Evolutionary conservation across 2,113 vertebrate genomes (phyloP).

Genomic region (Parus major): DNA sequence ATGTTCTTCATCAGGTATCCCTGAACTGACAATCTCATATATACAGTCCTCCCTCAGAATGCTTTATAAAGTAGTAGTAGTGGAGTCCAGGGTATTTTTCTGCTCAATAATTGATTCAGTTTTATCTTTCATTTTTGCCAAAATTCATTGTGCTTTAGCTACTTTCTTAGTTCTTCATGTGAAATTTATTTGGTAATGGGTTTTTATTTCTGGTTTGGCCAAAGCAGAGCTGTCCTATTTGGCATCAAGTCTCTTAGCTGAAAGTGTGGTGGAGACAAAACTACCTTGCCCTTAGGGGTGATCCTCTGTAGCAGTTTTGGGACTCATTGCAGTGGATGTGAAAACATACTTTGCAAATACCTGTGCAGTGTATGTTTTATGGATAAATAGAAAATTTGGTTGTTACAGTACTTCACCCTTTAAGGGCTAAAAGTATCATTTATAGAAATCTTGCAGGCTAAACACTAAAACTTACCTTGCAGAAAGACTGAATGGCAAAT

Average conservation of each 20-base stretch:
- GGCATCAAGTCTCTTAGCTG: not conserved
- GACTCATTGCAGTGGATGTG: not conserved
- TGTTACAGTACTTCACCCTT: not conserved
- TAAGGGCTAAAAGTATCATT: not conserved
- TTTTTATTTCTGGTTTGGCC: not conserved
- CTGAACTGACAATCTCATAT: not conserved
- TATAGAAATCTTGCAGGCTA: not conserved
- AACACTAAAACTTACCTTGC: not conserved
- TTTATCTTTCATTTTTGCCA: not conserved
- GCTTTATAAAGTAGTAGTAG: not conserved
- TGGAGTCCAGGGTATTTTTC: not conserved
- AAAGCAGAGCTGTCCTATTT: not conserved
- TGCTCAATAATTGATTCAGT: not conserved
- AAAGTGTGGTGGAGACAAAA: not conserved
- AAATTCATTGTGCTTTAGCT: not conserved
- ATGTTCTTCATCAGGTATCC: conserved; percentile 85
- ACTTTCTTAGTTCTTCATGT: not conserved
- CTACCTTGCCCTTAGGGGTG: not conserved
- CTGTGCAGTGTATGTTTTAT: not conserved
- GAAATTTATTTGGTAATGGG: not conserved
- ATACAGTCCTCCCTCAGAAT: not conserved
- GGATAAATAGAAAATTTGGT: not conserved
- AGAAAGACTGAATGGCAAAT: not conserved
- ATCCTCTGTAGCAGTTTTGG: not conserved
- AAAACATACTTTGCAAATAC: not conserved